Evolutionary conservation across 2,113 vertebrate species (phyloP).

Genomic region (Mesitornis unicolor): DNA sequence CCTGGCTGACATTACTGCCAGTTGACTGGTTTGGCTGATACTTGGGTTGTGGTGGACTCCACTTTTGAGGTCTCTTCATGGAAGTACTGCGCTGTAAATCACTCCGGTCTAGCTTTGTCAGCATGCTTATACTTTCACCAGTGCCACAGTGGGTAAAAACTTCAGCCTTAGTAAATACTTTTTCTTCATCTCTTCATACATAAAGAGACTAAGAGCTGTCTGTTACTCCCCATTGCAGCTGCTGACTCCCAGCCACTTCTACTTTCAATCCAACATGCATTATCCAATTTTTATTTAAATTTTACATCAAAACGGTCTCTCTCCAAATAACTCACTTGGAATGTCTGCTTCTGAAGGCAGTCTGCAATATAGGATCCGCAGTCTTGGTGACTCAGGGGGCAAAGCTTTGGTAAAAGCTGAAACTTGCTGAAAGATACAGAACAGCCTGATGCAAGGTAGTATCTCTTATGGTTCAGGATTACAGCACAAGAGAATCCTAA

Average conservation of each 20-base stretch:
- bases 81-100: neutral
- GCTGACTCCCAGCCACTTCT: neutral
- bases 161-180: neutral
- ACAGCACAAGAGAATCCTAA: neutral
- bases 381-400: neutral
- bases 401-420: neutral
- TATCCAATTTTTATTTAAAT: conserved; percentile 4
- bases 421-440: neutral
- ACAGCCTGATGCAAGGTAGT: neutral
- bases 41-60: neutral
- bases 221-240: neutral
- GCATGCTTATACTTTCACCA: neutral
- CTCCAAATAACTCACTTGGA: neutral
- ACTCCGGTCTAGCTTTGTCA: neutral
- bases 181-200: neutral
- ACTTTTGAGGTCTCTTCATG: neutral
- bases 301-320: neutral
- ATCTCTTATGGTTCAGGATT: neutral
- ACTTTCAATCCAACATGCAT: neutral
- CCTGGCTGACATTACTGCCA: neutral
- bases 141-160: neutral
- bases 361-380: neutral
- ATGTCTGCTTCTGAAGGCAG: neutral
- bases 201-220: neutral
- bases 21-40: neutral